A percentile compares a stretch with the other conserved stretches of the same genome.
These are phyloP conservation scores for Ophioninae sp. DNA, from an alignment of 2,888 invertebrate genomes.

Conservation along the genomic window DNA sequence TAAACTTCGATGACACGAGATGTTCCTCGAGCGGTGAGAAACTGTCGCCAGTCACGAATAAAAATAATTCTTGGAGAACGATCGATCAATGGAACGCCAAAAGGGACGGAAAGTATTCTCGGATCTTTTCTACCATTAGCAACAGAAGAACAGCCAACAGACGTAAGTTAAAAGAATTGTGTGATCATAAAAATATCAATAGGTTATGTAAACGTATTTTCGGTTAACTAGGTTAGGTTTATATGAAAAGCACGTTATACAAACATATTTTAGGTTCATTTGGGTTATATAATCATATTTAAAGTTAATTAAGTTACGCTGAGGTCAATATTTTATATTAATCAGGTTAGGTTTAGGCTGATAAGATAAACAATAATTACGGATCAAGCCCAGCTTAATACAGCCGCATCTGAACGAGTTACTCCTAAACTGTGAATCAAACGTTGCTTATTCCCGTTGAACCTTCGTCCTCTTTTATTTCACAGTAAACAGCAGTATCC, in stretches of 20 bases:
- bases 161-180: slow-evolving; percentile 37
- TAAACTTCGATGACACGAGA: slow-evolving; percentile 63
- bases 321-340: too few relatives aligned
- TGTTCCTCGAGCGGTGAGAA: slow-evolving; percentile 53
- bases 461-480: not conserved
- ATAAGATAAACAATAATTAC: too few relatives aligned
- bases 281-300: too few relatives aligned
- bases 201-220: too few relatives aligned
- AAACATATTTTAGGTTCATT: too few relatives aligned
- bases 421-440: not conserved
- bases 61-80: slow-evolving; percentile 47
- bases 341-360: too few relatives aligned
- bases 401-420: not conserved
- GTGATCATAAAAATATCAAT: too few relatives aligned
- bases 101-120: slow-evolving; percentile 71
- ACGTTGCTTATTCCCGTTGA: not conserved
- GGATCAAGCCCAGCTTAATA: too few relatives aligned
- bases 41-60: slow-evolving; percentile 43
- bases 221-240: too few relatives aligned
- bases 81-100: slow-evolving; percentile 56
- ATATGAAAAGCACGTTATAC: too few relatives aligned
- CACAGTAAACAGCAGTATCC: slow-evolving; percentile 69
- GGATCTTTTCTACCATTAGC: slow-evolving; percentile 69
- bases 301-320: too few relatives aligned
- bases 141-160: slow-evolving; percentile 28